Conservation (phyloP, 1,140 invertebrate genomes). For the Centruroides sculpturatus region DNA sequence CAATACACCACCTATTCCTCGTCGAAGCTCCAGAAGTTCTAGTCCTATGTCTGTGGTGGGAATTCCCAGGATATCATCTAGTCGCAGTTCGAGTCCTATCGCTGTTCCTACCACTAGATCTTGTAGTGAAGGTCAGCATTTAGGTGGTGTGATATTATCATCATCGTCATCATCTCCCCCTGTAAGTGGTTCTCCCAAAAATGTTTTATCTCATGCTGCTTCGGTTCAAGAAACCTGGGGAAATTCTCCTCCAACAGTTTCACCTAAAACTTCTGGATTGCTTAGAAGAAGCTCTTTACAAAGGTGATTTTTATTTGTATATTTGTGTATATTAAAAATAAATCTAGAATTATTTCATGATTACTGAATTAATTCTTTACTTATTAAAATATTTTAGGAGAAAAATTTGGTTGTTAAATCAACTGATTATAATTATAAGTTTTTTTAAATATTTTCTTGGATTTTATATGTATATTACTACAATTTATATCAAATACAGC, state of each 20-base stretch:
- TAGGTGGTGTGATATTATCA: not conserved
- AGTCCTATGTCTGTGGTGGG: constrained; percentile 37
- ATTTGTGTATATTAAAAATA: too few species aligned
- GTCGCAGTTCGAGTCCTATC: constrained; percentile 14
- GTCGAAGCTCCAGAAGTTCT: constrained; percentile 40
- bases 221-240: constrained; percentile 2
- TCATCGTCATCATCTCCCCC: constrained; percentile 3
- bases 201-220: not conserved
- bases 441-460: too few species aligned
- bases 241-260: not conserved
- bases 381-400: too few species aligned
- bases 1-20: constrained; percentile 25
- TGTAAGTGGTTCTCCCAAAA: constrained; percentile 1
- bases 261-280: constrained; percentile 13
- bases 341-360: too few species aligned
- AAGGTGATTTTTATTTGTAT: not conserved
- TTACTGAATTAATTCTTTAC: too few species aligned
- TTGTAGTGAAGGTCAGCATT: constrained; percentile 3
- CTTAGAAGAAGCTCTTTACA: constrained; percentile 13
- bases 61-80: constrained; percentile 5
- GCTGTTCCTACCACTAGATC: constrained; percentile 4
- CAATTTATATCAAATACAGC: too few species aligned
- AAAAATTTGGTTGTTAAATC: too few species aligned
- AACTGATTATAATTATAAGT: too few species aligned
- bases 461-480: too few species aligned